Evolutionary conservation across 1,140 invertebrate species (phyloP).

Genomic region (Drosophila sproati): DNA sequence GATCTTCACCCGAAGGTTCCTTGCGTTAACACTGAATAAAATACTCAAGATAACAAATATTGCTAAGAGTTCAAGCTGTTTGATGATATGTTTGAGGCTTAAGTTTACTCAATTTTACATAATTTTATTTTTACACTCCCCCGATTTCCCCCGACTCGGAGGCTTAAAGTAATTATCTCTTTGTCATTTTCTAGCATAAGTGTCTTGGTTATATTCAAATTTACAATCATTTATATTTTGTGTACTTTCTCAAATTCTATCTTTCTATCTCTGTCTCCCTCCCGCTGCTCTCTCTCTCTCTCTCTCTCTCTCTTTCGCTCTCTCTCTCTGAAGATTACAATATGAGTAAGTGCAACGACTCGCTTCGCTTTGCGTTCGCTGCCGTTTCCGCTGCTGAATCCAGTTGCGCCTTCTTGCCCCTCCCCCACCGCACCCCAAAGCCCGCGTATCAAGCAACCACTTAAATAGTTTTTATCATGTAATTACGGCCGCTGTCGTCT

Average conservation of each 20-base stretch:
- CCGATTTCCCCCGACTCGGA: no score
- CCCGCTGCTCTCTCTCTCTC: background rate
- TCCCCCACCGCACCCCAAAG: background rate
- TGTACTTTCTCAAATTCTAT: background rate
- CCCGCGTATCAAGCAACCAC: conserved; percentile 51
- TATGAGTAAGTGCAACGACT: conserved; percentile 9
- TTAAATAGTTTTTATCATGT: conserved; percentile 82
- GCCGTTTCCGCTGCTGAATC: conserved; percentile 30
- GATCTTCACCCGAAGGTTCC: no score
- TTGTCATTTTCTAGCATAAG: no score
- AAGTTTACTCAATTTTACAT: no score
- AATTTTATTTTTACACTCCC: no score
- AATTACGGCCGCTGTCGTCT: conserved; percentile 76
- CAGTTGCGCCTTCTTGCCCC: background rate
- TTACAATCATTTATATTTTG: background rate
- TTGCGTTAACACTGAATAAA: no score
- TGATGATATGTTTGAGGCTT: no score
- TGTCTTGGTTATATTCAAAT: no score
- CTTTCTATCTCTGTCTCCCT: background rate
- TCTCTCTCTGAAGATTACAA: conserved; percentile 1
- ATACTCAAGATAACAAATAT: no score
- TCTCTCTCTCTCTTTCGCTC: background rate
- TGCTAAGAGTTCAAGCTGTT: no score
- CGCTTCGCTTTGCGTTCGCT: conserved; percentile 11
- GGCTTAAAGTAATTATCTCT: no score